These are phyloP conservation scores for Bettongia penicillata DNA, from an alignment of 2,113 vertebrate genomes.

Conservation along the genomic window DNA sequence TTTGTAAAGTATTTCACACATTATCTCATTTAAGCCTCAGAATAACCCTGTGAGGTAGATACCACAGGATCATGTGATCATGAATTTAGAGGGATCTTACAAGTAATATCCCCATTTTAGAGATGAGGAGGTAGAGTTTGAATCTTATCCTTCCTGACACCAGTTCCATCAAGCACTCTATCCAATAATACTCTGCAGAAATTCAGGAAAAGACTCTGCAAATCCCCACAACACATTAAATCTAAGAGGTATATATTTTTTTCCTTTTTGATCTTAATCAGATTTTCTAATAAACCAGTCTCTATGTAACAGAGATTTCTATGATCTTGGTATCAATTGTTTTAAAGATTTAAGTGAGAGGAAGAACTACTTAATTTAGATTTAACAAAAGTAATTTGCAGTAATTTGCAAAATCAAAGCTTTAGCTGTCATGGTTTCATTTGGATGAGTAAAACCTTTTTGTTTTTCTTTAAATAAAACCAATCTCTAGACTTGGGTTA, in stretches of 20 bases:
- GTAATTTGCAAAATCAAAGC: conserved; percentile 31
- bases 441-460: conserved; percentile 60
- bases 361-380: not conserved
- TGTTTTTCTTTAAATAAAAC: conserved; percentile 62
- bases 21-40: not conserved
- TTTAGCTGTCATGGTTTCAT: conserved; percentile 54
- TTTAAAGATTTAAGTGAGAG: conserved; percentile 38
- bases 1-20: not conserved
- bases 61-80: not conserved
- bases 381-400: conserved; percentile 5
- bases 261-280: not conserved
- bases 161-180: not conserved
- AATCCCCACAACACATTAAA: not conserved
- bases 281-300: not conserved
- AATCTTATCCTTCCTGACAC: not conserved
- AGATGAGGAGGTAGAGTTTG: not conserved
- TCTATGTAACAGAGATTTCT: conserved; percentile 42
- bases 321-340: not conserved
- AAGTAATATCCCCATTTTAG: not conserved
- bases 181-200: no score
- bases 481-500: not conserved
- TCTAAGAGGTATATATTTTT: not conserved
- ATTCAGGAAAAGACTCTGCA: not conserved
- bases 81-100: not conserved
- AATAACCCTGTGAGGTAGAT: not conserved